Base-by-base conservation (phyloP, 1,140 invertebrate species). In the Nilaparvata lugens region DNA sequence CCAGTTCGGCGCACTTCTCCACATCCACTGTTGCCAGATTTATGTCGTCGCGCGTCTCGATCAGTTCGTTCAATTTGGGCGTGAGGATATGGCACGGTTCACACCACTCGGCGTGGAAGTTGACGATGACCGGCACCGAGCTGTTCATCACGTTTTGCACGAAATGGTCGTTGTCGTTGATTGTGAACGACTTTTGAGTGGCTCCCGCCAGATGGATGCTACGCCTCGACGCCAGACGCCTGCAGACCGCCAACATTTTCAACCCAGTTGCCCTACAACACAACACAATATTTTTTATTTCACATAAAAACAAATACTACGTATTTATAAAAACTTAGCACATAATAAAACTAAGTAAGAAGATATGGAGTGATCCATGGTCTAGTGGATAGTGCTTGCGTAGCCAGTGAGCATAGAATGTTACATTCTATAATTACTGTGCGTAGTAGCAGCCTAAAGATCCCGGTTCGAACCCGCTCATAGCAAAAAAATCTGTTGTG, bases 21-120 rank as follows among this genome's bases (percentile, higher is more conserved):
- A 97, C 90, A 77, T 98, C 91, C 1, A 97, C 84, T 57, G 94
- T 87, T 4, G 94, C 95, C 64, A 97, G 76, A 73, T 95, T 81
- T 43, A 97, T 79, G 55, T 89, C 82, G 7, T 85, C 81, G 56
- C 88, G 82, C 13, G 84, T 83, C 60, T 84, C 85, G 21, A 97
- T 79, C 3, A 95, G 72, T 66, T 87, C 83, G 71, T 91, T 88
- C 66, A 98, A 79, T 72, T 93, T 87, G 13, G 95, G 95, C 13
- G 89, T 94, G 2, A 98, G 77, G 58, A 95, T 85, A 75, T 95
- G 95, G 73, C 95, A 98, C 0, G 95, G 95, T 69, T 95, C 93
- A 75, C 95, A 89, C 95, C 95, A 98, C 64, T 92, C 87, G 4
- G 89, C 89, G 67, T 92, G 89, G 70, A 91, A 91, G 72, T 91